These are phyloP conservation scores for Zootoca vivipara DNA, from an alignment of 2,113 vertebrate genomes.

Conservation along the genomic window DNA sequence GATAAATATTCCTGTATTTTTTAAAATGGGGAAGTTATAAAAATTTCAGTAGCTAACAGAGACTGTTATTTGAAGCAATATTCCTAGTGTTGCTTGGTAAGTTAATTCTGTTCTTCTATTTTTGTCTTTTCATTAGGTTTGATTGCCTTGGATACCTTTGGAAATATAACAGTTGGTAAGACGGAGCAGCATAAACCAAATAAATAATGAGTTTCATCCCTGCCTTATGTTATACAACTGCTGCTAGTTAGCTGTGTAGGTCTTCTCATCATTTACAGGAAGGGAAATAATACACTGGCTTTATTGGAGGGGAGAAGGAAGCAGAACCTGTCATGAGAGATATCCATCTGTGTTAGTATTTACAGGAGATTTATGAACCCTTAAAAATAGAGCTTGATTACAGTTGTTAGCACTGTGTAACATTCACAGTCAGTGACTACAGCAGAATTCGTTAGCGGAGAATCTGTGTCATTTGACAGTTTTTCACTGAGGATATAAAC, in stretches of 20 bases:
- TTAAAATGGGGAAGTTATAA: background rate
- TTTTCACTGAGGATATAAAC: background rate
- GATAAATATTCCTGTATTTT: background rate
- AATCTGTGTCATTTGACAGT: background rate
- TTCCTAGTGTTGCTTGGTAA: background rate
- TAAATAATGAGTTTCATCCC: background rate
- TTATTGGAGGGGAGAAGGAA: background rate
- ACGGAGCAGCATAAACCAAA: background rate
- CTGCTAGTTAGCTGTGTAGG: background rate
- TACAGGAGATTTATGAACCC: background rate
- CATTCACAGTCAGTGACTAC: background rate
- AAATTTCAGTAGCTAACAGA: background rate
- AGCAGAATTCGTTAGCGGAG: background rate
- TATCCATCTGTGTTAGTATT: background rate
- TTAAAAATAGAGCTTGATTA: background rate
- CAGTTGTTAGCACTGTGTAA: background rate
- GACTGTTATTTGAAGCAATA: background rate
- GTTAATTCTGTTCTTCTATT: background rate
- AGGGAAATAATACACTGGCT: background rate
- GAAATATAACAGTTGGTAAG: constrained; percentile 58
- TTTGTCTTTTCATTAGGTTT: constrained; percentile 36
- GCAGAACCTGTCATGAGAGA: background rate
- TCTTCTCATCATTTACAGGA: constrained; percentile 8
- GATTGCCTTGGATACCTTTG: constrained; percentile 53
- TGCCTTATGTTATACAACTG: background rate